Conservation (phyloP, 2,113 vertebrate species). For the Mastomys natalensis region DNA sequence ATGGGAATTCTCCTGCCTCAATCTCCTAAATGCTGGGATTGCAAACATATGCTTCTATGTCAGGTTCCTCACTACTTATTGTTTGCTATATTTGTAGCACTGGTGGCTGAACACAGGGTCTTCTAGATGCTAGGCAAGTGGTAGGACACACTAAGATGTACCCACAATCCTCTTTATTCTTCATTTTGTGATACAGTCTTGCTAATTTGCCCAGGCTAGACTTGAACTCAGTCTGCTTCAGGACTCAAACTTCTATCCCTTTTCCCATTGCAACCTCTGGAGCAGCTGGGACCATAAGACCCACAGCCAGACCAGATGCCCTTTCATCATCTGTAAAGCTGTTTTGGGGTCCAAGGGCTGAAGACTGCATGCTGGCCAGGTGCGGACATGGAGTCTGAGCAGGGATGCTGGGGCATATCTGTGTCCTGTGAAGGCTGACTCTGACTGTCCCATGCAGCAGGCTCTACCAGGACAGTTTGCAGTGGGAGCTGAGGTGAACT, state of each 20-base stretch:
- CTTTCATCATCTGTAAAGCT: neutral
- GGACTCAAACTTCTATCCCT: neutral
- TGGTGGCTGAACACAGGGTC: neutral
- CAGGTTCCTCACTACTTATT: neutral
- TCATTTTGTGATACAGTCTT: neutral
- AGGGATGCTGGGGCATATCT: neutral
- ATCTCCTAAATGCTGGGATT: neutral
- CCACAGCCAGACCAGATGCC: neutral
- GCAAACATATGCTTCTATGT: too few species aligned
- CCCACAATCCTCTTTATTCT: neutral
- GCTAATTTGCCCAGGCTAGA: neutral
- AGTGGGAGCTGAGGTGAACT: neutral
- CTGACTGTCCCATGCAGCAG: rapidly evolving
- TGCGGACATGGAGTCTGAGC: neutral
- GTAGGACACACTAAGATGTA: neutral
- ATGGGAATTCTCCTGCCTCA: neutral
- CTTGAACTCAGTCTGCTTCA: neutral
- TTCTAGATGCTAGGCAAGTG: neutral
- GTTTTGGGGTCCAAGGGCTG: neutral
- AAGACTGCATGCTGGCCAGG: rapidly evolving
- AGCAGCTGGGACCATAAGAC: neutral
- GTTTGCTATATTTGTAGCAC: neutral
- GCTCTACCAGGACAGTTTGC: neutral
- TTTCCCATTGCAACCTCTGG: neutral
- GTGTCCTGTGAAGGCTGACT: neutral